Evolutionary conservation across 30 jellyfish, hydroid and myxozoan species (phyloP).

Genomic region (Catostylus mosaicus): DNA sequence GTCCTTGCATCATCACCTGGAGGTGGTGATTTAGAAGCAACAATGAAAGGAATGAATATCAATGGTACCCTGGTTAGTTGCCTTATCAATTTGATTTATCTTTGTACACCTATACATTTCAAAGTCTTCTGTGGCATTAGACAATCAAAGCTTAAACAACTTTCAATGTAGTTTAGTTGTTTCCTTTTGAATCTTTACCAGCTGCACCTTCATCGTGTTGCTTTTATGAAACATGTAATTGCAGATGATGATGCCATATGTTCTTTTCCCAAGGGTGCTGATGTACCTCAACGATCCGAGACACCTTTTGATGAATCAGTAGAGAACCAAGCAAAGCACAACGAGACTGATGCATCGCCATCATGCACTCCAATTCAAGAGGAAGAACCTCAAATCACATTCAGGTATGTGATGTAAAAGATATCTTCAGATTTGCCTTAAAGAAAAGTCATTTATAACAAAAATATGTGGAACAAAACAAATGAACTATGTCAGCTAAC

Average conservation of each 20-base stretch:
- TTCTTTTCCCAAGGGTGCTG: background rate
- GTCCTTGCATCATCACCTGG: conserved; percentile 99
- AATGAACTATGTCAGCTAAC: too few species aligned
- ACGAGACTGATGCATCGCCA: conserved; percentile 23
- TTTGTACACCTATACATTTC: too few species aligned
- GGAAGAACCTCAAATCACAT: conserved; percentile 61
- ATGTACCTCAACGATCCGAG: background rate
- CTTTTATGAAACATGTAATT: too few species aligned
- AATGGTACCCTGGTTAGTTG: conserved; percentile 73
- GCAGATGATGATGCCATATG: too few species aligned
- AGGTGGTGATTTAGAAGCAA: conserved; percentile 89
- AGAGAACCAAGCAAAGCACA: conserved; percentile 50
- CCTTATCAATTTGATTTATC: too few species aligned
- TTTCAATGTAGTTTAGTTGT: too few species aligned
- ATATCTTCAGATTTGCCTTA: too few species aligned
- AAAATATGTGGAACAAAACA: too few species aligned
- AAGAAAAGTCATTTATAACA: too few species aligned
- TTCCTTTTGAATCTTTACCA: background rate
- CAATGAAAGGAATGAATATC: conserved; percentile 89
- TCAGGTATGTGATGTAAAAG: conserved; percentile 77
- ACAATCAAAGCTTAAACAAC: too few species aligned
- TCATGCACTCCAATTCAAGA: conserved; percentile 42
- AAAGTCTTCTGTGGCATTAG: too few species aligned
- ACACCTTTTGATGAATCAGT: conserved; percentile 68
- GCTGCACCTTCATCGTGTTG: too few species aligned